These are phyloP conservation scores for Podotricha telesiphe DNA, from an alignment of 2,888 invertebrate genomes.

Conservation along the genomic window DNA sequence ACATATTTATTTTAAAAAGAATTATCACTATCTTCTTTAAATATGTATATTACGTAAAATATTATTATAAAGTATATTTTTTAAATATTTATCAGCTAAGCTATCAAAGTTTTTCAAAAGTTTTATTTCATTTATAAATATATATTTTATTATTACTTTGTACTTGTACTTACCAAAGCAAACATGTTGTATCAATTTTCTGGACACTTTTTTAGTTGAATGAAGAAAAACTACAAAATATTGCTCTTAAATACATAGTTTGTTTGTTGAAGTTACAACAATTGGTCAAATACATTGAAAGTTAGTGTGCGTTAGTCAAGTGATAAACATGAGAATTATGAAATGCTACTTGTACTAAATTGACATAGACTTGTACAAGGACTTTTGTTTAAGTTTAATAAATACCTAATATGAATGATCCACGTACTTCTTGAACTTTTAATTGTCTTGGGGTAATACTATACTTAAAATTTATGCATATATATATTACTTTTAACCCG, in stretches of 20 bases:
- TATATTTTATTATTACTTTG: background rate
- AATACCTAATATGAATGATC: too few relatives aligned
- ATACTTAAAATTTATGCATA: too few relatives aligned
- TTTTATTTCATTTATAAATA: too few relatives aligned
- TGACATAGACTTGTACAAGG: slow-evolving; percentile 44
- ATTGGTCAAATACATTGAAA: slow-evolving; percentile 55
- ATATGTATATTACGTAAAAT: too few relatives aligned
- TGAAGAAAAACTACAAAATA: slow-evolving; percentile 38
- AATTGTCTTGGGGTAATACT: too few relatives aligned
- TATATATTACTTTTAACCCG: too few relatives aligned
- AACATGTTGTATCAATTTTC: slow-evolving; percentile 55
- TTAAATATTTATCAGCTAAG: too few relatives aligned
- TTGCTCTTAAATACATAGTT: slow-evolving; percentile 69
- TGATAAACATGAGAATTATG: slow-evolving; percentile 70
- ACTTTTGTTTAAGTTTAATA: background rate
- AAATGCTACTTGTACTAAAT: slow-evolving; percentile 52
- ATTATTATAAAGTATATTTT: too few relatives aligned
- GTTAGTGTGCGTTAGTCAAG: slow-evolving; percentile 57
- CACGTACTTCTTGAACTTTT: too few relatives aligned
- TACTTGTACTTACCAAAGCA: slow-evolving; percentile 61
- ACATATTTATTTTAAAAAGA: too few relatives aligned
- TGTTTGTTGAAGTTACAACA: slow-evolving; percentile 69
- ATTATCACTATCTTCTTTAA: too few relatives aligned
- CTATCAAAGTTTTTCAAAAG: too few relatives aligned
- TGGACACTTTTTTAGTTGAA: slow-evolving; percentile 43